Conservation (phyloP, 1,140 invertebrate genomes). For the Charaxes varanes region DNA sequence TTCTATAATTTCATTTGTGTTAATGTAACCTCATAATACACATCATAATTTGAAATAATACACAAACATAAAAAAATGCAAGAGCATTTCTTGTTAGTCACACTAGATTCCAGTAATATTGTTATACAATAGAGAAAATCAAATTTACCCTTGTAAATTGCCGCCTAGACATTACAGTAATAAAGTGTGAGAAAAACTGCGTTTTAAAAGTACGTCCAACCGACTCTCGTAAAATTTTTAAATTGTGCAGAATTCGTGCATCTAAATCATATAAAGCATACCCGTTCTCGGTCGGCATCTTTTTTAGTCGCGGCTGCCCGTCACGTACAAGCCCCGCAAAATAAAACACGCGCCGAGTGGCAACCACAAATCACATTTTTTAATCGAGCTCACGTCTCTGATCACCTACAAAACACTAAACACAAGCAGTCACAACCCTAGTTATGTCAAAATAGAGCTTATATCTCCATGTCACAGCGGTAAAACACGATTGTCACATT, state of each 20-base stretch:
- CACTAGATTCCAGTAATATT: too few species aligned
- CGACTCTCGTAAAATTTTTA: slow-evolving; percentile 16
- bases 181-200: too few species aligned
- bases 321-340: slow-evolving; percentile 61
- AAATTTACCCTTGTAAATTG: too few species aligned
- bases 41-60: too few species aligned
- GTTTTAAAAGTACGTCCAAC: neutral
- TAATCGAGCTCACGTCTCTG: slow-evolving; percentile 63
- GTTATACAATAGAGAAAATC: too few species aligned
- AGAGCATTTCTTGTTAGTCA: too few species aligned
- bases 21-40: too few species aligned
- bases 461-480: slow-evolving; percentile 8
- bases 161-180: too few species aligned
- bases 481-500: slow-evolving; percentile 31
- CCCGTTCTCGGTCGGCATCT: slow-evolving; percentile 18
- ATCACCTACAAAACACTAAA: slow-evolving; percentile 24
- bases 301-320: slow-evolving; percentile 39
- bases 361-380: slow-evolving; percentile 71
- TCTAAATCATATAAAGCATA: slow-evolving; percentile 21
- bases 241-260: slow-evolving; percentile 17
- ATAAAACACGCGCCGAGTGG: slow-evolving; percentile 61
- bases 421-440: slow-evolving; percentile 4
- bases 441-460: slow-evolving; percentile 14
- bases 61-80: too few species aligned
- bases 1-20: too few species aligned